phyloP scores from a whole-genome alignment of 2,113 vertebrate species.

The Notarius lentiginosus region DNA sequence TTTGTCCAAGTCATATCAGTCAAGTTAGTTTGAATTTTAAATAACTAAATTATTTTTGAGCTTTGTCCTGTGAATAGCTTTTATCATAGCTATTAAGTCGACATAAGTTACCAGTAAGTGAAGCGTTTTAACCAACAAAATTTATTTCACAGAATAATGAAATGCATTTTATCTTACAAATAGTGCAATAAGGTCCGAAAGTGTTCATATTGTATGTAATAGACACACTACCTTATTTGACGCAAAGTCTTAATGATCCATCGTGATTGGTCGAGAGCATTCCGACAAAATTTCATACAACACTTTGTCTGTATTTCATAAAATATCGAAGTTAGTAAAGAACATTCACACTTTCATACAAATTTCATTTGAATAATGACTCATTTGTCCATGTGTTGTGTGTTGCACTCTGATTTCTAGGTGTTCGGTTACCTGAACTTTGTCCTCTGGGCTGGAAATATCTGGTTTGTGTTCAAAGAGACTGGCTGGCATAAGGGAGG shows the following conservation, averaged over 20 bases:
- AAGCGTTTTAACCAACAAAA: neutral
- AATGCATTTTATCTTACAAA: neutral
- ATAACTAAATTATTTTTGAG: neutral
- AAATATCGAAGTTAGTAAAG: neutral
- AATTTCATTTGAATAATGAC: neutral
- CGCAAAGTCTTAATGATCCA: neutral
- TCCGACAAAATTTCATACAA: too few species aligned
- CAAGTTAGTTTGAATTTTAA: neutral
- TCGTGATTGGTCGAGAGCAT: too few species aligned
- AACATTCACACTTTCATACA: neutral
- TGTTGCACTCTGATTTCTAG: conserved; percentile 62
- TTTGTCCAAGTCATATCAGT: neutral
- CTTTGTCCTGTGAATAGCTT: neutral
- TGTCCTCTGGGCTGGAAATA: conserved; percentile 98
- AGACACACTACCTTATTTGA: neutral
- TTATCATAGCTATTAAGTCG: neutral
- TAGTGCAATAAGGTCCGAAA: neutral
- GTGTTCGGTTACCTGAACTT: conserved; percentile 98
- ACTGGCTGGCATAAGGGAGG: conserved; percentile 91
- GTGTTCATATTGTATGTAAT: too few species aligned
- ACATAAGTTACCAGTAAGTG: neutral
- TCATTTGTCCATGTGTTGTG: neutral
- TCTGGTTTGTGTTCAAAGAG: conserved; percentile 99
- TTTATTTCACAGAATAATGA: neutral
- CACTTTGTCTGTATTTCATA: neutral